Evolutionary conservation across 2,113 vertebrate species (phyloP).

Genomic region (Gallinago jamesoni): DNA sequence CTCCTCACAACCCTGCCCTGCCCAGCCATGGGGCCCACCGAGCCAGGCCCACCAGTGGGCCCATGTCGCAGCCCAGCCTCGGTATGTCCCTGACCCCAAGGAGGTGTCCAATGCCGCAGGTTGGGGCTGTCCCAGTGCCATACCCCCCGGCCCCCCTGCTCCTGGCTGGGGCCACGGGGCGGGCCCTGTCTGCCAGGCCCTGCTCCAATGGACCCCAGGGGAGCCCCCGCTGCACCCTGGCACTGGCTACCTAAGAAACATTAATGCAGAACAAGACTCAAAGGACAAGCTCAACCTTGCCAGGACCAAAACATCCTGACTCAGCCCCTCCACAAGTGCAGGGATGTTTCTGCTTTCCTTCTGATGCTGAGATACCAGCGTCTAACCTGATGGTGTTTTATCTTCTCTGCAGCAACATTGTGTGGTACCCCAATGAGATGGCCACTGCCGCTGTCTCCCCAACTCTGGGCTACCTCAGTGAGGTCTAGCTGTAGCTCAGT

Average conservation of each 20-base stretch:
- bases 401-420: not conserved
- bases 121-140: too few relatives aligned
- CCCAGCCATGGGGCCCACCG: accelerated
- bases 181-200: accelerated
- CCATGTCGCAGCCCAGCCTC: not conserved
- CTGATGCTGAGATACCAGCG: not conserved
- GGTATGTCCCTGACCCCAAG: accelerated
- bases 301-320: not conserved
- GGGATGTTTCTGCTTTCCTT: not conserved
- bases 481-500: not conserved
- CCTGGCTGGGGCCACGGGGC: not conserved
- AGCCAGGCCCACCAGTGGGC: not conserved
- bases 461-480: not conserved
- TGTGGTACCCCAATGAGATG: not conserved
- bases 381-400: accelerated
- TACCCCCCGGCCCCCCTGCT: accelerated
- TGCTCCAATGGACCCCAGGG: not conserved
- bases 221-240: not conserved
- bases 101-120: accelerated
- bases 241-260: not conserved
- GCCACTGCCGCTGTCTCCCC: not conserved
- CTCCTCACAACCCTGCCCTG: not conserved
- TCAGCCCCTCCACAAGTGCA: not conserved
- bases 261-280: not conserved
- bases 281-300: not conserved